These are phyloP conservation scores for Lucilia sericata DNA, from an alignment of 1,140 invertebrate species.

Conservation along the genomic window DNA sequence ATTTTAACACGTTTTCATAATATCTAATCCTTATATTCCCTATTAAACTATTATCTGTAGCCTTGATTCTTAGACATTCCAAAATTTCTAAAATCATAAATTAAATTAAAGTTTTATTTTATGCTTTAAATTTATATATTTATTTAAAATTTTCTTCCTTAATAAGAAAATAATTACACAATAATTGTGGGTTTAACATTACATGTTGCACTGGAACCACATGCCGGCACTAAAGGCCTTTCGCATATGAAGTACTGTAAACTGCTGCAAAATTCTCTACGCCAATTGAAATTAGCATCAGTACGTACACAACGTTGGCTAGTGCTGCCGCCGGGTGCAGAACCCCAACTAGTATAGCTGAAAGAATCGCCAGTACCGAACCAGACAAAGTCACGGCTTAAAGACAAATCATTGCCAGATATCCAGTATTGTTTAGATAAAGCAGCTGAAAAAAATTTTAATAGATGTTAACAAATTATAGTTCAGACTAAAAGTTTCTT, in stretches of 20 bases:
- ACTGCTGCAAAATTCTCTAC: background rate
- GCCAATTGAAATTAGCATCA: background rate
- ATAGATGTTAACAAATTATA: too few species aligned
- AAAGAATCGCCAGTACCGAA: background rate
- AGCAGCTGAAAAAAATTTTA: background rate
- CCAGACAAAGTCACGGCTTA: conserved; percentile 1
- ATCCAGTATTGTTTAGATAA: background rate
- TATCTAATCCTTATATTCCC: too few species aligned
- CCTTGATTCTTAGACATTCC: too few species aligned
- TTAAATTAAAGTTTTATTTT: too few species aligned
- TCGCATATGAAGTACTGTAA: conserved; percentile 19
- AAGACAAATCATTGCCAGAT: conserved; percentile 18
- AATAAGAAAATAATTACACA: background rate
- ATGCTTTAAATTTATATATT: background rate
- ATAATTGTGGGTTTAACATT: background rate
- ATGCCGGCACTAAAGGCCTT: background rate
- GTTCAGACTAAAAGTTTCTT: too few species aligned
- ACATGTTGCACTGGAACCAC: background rate
- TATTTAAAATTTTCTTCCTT: too few species aligned
- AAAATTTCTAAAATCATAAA: too few species aligned
- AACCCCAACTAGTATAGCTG: background rate
- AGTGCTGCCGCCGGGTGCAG: background rate
- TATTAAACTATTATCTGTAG: too few species aligned
- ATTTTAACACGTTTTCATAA: too few species aligned
- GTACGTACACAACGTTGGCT: background rate